Conservation (phyloP, 2,113 vertebrate genomes). For the Gobius niger region DNA sequence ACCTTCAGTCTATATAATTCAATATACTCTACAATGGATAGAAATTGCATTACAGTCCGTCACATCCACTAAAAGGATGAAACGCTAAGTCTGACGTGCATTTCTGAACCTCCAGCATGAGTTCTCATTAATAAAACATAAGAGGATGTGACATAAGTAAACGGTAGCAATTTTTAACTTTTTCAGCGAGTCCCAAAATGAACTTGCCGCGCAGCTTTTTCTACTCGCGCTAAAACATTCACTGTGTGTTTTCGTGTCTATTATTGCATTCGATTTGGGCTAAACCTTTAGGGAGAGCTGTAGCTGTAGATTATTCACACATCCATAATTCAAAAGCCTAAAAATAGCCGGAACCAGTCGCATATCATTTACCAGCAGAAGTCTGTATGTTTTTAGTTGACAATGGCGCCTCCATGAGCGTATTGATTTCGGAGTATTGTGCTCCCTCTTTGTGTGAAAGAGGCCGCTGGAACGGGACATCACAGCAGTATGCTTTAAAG, state of each 20-base stretch:
- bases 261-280: neutral
- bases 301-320: neutral
- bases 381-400: neutral
- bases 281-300: neutral
- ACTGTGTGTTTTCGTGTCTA: neutral
- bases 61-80: no score
- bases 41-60: no score
- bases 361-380: slow-evolving; percentile 3
- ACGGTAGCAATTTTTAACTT: neutral
- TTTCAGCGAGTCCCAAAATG: neutral
- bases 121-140: neutral
- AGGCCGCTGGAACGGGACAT: slow-evolving; percentile 34
- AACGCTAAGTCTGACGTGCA: no score
- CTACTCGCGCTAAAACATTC: neutral
- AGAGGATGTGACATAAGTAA: neutral
- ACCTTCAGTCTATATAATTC: no score
- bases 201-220: neutral
- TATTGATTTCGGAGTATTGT: neutral
- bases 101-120: neutral
- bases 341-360: neutral
- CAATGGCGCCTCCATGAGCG: neutral
- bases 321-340: neutral
- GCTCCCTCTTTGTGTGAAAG: slow-evolving; percentile 8
- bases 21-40: no score
- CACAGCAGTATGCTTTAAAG: slow-evolving; percentile 32